phyloP scores from a whole-genome alignment of 2,888 invertebrate genomes.

The Exocentrus adspersus region DNA sequence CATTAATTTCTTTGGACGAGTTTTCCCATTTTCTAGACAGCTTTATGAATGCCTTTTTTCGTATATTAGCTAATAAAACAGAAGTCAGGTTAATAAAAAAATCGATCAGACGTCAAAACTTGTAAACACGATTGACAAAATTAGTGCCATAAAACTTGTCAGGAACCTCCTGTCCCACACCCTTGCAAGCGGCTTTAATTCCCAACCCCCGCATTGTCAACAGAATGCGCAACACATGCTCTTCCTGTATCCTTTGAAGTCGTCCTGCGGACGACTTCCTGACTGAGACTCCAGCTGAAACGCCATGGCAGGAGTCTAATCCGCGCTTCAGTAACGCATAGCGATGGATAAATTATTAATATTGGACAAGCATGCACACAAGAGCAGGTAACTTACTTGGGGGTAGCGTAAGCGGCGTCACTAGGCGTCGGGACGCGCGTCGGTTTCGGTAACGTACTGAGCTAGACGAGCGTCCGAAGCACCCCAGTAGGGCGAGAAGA shows the following conservation, averaged over 20 bases:
- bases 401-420: conserved; percentile 13
- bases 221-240: conserved; percentile 10
- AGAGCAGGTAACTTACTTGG: conserved; percentile 19
- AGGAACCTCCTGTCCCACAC: too few relatives aligned
- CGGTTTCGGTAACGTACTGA: conserved; percentile 7
- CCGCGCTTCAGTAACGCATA: not conserved
- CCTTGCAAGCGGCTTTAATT: too few relatives aligned
- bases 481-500: conserved; percentile 17
- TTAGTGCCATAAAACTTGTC: too few relatives aligned
- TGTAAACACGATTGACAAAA: too few relatives aligned
- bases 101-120: too few relatives aligned
- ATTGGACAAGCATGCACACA: conserved; percentile 15
- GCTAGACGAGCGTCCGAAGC: conserved; percentile 13
- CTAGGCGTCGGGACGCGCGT: conserved; percentile 13
- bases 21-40: too few relatives aligned
- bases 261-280: not conserved
- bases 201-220: too few relatives aligned
- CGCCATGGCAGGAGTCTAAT: not conserved
- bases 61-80: too few relatives aligned
- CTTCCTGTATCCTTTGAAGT: not conserved
- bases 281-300: conserved; percentile 1
- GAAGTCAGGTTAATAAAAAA: too few relatives aligned
- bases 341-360: too few relatives aligned
- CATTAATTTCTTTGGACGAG: too few relatives aligned
- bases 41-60: too few relatives aligned